These are phyloP conservation scores for Bombylius major DNA, from an alignment of 2,888 invertebrate genomes.

Conservation along the genomic window DNA sequence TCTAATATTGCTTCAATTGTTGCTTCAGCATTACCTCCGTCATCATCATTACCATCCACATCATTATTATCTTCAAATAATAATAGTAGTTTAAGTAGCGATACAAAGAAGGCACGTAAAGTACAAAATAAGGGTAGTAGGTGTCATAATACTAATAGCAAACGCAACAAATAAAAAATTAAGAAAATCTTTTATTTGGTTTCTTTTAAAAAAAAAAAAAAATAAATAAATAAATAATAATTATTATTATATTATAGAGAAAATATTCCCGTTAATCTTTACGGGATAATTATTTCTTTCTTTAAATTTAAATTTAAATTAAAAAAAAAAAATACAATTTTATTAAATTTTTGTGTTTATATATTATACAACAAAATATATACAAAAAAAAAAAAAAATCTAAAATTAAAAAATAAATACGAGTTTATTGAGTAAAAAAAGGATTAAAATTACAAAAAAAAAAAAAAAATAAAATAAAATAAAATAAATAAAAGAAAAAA, in stretches of 20 bases:
- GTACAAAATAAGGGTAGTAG: conserved; percentile 36
- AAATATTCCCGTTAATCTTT: no score
- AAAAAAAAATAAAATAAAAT: no score
- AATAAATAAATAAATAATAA: no score
- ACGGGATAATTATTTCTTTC: no score
- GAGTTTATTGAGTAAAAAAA: neutral
- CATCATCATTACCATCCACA: conserved; percentile 2
- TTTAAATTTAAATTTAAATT: neutral
- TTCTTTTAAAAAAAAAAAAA: neutral
- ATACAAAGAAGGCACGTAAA: conserved; percentile 38
- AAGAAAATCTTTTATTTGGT: conserved; percentile 15
- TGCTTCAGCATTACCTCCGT: neutral
- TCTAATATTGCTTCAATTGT: no score
- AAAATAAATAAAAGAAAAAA: neutral
- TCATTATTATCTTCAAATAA: conserved; percentile 3
- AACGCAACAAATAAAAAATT: conserved; percentile 32
- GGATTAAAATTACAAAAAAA: neutral
- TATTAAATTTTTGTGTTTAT: neutral
- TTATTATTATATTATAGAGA: no score
- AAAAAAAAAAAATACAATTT: neutral
- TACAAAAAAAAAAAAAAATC: neutral
- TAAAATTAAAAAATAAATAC: no score
- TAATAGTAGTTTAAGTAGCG: conserved; percentile 17
- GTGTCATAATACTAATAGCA: conserved; percentile 34
- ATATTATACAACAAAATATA: neutral